A percentile compares a stretch with the other conserved stretches of the same genome.
These are phyloP conservation scores for Drosophila kanapiae DNA, from an alignment of 1,140 invertebrate genomes.

Conservation along the genomic window DNA sequence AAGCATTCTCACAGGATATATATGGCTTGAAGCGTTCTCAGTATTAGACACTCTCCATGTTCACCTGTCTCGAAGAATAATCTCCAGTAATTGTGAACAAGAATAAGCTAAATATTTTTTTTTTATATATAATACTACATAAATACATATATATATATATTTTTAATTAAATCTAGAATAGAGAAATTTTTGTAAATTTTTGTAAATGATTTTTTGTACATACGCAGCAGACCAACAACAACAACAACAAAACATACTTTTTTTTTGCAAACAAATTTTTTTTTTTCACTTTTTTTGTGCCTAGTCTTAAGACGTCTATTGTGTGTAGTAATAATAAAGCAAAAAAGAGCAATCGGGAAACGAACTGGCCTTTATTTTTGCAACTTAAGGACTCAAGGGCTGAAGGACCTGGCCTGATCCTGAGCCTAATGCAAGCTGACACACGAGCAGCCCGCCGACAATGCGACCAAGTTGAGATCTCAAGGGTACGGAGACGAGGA, in stretches of 20 bases:
- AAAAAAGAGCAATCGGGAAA: constrained; percentile 58
- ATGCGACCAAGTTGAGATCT: constrained; percentile 16
- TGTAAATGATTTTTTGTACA: constrained; percentile 80
- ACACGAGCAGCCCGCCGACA: constrained; percentile 55
- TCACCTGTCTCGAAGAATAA: constrained; percentile 21
- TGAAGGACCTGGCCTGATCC: constrained; percentile 19
- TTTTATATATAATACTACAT: constrained; percentile 18
- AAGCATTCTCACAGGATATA: constrained; percentile 6
- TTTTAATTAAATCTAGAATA: constrained; percentile 49
- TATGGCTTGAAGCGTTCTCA: constrained; percentile 17
- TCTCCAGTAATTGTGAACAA: constrained; percentile 30
- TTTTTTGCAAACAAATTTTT: constrained; percentile 31
- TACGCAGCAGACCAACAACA: constrained; percentile 48
- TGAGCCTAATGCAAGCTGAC: constrained; percentile 79
- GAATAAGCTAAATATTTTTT: constrained; percentile 13
- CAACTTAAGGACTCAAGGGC: constrained; percentile 30
- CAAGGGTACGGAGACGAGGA: constrained; percentile 22
- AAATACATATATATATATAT: constrained; percentile 12
- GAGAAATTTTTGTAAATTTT: constrained; percentile 72
- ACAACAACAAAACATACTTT: constrained; percentile 16
- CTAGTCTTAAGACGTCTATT: constrained; percentile 76
- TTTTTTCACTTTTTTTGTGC: constrained; percentile 65
- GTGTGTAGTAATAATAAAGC: constrained; percentile 72
- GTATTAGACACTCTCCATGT: constrained; percentile 37
- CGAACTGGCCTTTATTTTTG: constrained; percentile 44